Conservation (phyloP, 2,888 invertebrate species). For the Tribolium freemani region DNA sequence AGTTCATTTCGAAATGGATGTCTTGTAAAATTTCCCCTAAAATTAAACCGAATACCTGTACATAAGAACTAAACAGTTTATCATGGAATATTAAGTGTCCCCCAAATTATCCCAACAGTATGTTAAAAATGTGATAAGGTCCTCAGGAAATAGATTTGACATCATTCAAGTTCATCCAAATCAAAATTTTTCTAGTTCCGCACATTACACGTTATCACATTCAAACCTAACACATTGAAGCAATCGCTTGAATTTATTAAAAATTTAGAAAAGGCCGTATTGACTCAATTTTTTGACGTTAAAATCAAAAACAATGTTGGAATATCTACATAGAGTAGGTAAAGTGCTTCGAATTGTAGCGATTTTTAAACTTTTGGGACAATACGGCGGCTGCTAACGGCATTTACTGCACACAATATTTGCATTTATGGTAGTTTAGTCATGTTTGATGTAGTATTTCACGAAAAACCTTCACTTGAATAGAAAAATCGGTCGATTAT, state of each 20-base stretch:
- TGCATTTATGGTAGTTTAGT: conserved; percentile 47
- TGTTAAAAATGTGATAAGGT: conserved; percentile 67
- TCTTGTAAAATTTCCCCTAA: conserved; percentile 39
- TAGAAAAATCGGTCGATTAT: background rate
- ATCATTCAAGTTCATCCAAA: conserved; percentile 62
- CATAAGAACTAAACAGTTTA: conserved; percentile 45
- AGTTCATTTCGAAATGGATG: conserved; percentile 32
- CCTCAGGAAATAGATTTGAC: conserved; percentile 67
- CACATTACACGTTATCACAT: conserved; percentile 36
- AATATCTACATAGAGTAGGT: conserved; percentile 5
- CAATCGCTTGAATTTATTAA: conserved; percentile 21
- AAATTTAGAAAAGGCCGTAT: conserved; percentile 13
- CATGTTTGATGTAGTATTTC: conserved; percentile 20
- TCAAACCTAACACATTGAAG: conserved; percentile 18
- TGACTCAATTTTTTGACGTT: background rate
- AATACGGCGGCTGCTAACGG: conserved; percentile 8
- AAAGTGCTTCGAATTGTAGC: background rate
- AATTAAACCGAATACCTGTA: conserved; percentile 46
- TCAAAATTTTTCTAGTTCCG: conserved; percentile 59
- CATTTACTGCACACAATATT: conserved; percentile 31
- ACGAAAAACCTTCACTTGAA: background rate
- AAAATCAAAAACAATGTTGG: background rate
- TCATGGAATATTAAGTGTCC: conserved; percentile 39
- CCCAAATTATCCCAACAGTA: conserved; percentile 49
- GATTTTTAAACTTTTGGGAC: conserved; percentile 1